Evolutionary conservation across 2,113 vertebrate species (phyloP), one percentile per base, ranked within the genome.

Genomic region (Sylvilagus bachmani): DNA sequence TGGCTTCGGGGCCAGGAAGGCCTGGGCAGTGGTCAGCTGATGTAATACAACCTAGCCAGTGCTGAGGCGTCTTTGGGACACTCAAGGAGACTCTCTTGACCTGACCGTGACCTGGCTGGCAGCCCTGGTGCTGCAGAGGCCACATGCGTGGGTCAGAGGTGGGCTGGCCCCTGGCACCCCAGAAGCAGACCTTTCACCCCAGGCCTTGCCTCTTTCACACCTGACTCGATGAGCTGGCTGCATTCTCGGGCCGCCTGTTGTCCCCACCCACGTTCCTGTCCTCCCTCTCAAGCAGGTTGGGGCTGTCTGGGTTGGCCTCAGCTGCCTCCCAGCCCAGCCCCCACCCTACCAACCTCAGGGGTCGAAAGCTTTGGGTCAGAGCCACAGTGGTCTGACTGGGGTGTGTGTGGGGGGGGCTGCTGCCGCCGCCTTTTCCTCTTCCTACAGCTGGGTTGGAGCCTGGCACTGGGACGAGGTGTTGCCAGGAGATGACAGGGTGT

Each of bases 271-370:
- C 53, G 70, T 53, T 31, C 61, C 85, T 67, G 66, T 95, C 44
- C 61, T 85, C 53, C 10, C 89, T 94, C 36, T 27, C 44, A 83
- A 97, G 91, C 95, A 95, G 97, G 96, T 97, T 79, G 77, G 95
- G 89, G 97, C 95, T 97, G 97, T 96, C 82, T 94, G 86, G 75
- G 90, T n/a, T 62, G 86, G 81, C 79, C 64, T 53, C 2, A 27
- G 27, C 44, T 78, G 31, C 62, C 53, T 88, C 33, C 86, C 71
- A 88, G 16, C 33, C 86, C 71, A 88, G 16, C 38, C 51, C 61
- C 81, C 71, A 55, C 75, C 84, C 78, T 38, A 13, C 21, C 13
- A 55, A 44, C 12, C n/a, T 0, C 31, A 66, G 82, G 87, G 92
- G 86, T 80, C 88, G 22, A 27, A 25, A 83, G 13, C 73, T 33